Evolutionary conservation across 2,888 invertebrate genomes (phyloP).

Genomic region (Craniophora ligustri): DNA sequence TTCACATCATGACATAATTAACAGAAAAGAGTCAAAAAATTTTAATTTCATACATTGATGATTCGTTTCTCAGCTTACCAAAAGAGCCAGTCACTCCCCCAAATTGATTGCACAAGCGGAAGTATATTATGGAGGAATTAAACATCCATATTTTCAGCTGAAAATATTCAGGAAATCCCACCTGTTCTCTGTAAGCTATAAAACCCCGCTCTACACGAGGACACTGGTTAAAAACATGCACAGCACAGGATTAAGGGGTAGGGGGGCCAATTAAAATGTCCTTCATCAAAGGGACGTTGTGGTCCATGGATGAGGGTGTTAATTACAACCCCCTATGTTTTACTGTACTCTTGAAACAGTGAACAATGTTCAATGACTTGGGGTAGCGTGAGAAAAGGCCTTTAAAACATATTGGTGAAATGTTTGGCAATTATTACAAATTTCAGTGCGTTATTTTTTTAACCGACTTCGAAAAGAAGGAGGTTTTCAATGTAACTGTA

Average conservation of each 20-base stretch:
- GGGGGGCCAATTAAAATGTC: conserved; percentile 47
- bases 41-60: too few species aligned
- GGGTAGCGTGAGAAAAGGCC: conserved; percentile 5
- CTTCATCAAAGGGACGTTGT: conserved; percentile 36
- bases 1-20: too few species aligned
- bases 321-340: conserved; percentile 41
- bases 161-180: conserved; percentile 6
- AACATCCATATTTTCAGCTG: conserved; percentile 11
- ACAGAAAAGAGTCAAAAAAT: too few species aligned
- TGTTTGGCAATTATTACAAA: too few species aligned
- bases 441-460: too few species aligned
- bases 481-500: too few species aligned
- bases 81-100: neutral
- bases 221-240: conserved; percentile 28
- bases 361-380: conserved; percentile 21
- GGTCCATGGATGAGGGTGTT: conserved; percentile 42
- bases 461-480: too few species aligned
- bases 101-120: conserved; percentile 7
- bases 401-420: conserved; percentile 10
- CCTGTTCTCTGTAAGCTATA: conserved; percentile 19
- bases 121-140: conserved; percentile 10
- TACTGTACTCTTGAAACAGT: conserved; percentile 32
- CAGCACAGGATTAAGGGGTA: conserved; percentile 23
- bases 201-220: conserved; percentile 20
- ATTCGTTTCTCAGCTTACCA: too few species aligned